These are phyloP conservation scores for Agrenia bidenticulata DNA, from an alignment of 2,888 invertebrate genomes.

Conservation along the genomic window DNA sequence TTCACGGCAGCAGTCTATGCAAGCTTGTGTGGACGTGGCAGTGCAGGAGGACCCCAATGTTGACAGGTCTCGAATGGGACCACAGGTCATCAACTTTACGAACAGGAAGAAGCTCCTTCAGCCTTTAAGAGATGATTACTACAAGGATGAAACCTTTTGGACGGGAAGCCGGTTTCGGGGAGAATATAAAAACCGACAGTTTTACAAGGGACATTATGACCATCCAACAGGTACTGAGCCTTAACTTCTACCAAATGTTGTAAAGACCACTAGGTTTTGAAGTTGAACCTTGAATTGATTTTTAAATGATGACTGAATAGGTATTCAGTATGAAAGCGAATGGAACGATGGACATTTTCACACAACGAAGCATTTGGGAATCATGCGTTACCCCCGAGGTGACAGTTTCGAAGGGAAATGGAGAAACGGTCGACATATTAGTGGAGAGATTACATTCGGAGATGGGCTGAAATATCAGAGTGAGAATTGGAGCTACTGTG, in stretches of 20 bases:
- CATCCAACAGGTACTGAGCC: constrained; percentile 46
- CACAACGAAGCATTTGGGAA: constrained; percentile 38
- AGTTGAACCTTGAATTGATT: background rate
- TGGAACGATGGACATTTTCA: constrained; percentile 48
- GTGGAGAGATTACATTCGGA: constrained; percentile 47
- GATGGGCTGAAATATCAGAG: constrained; percentile 46
- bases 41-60: constrained; percentile 27
- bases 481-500: constrained; percentile 47
- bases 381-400: constrained; percentile 43
- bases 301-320: constrained; percentile 19
- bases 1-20: constrained; percentile 25
- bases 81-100: constrained; percentile 34
- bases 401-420: constrained; percentile 49
- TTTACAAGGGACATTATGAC: constrained; percentile 42
- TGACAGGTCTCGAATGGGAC: constrained; percentile 34
- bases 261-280: background rate
- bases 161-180: constrained; percentile 45
- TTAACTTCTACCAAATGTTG: background rate
- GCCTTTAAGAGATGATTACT: constrained; percentile 42
- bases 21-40: constrained; percentile 26
- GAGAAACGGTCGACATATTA: constrained; percentile 40
- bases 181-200: constrained; percentile 38
- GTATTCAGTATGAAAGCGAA: constrained; percentile 41
- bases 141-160: constrained; percentile 46
- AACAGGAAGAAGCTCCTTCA: constrained; percentile 37